Conservation (phyloP, 2,888 invertebrate species). For the Orthonevra nobilis region DNA sequence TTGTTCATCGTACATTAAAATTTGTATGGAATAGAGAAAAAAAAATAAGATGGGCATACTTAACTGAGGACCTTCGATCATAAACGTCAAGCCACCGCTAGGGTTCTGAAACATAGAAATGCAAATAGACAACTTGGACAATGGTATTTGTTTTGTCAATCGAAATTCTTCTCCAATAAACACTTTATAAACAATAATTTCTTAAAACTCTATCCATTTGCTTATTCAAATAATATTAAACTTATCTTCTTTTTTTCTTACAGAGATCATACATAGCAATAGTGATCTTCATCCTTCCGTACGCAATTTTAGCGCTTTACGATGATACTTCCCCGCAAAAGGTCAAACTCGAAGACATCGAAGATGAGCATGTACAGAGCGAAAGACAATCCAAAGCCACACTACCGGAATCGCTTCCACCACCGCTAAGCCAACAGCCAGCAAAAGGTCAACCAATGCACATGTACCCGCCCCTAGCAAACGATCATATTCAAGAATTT, state of each 20-base stretch:
- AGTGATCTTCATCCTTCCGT: conserved; percentile 45
- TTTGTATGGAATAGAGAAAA: too few species aligned
- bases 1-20: too few species aligned
- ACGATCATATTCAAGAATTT: conserved; percentile 17
- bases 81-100: too few species aligned
- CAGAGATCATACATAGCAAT: conserved; percentile 42
- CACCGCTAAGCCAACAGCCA: conserved; percentile 56
- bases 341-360: conserved; percentile 87
- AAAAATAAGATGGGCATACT: too few species aligned
- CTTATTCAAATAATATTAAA: too few species aligned
- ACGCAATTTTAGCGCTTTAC: conserved; percentile 47
- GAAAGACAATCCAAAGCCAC: conserved; percentile 79
- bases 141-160: too few species aligned
- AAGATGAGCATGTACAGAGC: conserved; percentile 85
- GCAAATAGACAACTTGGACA: too few species aligned
- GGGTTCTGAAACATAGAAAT: too few species aligned
- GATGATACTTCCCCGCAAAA: conserved; percentile 79
- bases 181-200: too few species aligned
- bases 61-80: too few species aligned
- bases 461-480: conserved; percentile 34
- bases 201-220: too few species aligned
- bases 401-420: conserved; percentile 44
- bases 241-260: conserved; percentile 1
- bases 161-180: too few species aligned
- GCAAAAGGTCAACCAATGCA: conserved; percentile 62